phyloP scores from a whole-genome alignment of 2,797 vertebrate genomes.

The Smutsia gigantea region DNA sequence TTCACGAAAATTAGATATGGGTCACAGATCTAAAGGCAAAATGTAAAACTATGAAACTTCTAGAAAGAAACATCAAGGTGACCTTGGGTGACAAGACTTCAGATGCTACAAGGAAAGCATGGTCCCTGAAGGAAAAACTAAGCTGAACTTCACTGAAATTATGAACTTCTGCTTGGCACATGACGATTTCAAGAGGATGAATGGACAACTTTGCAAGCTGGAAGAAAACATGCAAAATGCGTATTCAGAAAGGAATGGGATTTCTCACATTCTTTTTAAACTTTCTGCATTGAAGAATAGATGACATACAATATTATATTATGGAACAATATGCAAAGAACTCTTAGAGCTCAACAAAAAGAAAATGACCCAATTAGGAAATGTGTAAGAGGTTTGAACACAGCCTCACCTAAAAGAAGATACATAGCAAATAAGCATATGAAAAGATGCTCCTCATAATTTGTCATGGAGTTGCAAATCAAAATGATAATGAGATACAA shows the following conservation, averaged over 20 bases:
- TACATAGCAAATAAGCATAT: accelerated
- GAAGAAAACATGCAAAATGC: neutral
- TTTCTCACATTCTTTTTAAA: too few relatives aligned
- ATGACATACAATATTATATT: too few relatives aligned
- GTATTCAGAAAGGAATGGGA: too few relatives aligned
- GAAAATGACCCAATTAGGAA: neutral
- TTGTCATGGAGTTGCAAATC: accelerated
- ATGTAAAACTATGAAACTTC: neutral
- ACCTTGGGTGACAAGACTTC: neutral
- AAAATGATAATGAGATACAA: neutral
- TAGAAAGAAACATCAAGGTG: accelerated
- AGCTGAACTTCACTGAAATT: neutral
- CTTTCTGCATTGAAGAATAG: too few relatives aligned
- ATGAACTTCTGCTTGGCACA: neutral
- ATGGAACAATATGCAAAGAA: neutral
- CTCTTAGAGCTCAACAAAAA: neutral
- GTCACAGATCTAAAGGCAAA: accelerated
- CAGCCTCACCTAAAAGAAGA: accelerated
- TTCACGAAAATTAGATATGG: neutral
- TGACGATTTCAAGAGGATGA: neutral
- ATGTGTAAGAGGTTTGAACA: neutral
- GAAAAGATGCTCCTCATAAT: accelerated
- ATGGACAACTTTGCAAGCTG: neutral
- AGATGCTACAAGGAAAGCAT: accelerated
- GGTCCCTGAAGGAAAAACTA: neutral